A percentile compares a stretch with the other conserved stretches of the same genome.
Conservation (phyloP, 2,113 vertebrate species). For the Eolophus roseicapilla region DNA sequence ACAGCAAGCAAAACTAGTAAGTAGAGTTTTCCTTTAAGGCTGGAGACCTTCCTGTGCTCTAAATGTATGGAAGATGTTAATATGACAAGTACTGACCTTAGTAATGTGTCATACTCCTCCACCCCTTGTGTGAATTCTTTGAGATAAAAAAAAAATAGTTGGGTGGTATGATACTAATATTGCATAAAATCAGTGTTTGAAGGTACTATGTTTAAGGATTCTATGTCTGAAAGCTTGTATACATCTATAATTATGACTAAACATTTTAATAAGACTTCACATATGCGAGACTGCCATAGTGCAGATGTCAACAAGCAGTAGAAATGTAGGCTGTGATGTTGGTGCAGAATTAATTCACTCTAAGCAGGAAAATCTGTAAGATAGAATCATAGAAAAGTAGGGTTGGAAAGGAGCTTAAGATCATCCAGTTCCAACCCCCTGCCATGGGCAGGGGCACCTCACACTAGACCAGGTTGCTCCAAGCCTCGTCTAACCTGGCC, state of each 20-base stretch:
- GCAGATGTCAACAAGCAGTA: background rate
- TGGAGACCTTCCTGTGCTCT: background rate
- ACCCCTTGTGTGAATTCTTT: background rate
- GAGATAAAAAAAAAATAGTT: background rate
- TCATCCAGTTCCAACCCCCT: background rate
- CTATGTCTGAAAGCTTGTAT: background rate
- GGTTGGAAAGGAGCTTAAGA: background rate
- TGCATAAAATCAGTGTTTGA: background rate
- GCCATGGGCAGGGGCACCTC: background rate
- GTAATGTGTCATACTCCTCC: background rate
- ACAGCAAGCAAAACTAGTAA: slow-evolving; percentile 95
- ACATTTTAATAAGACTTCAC: background rate
- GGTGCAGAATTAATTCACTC: background rate
- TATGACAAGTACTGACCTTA: background rate
- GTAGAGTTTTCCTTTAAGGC: slow-evolving; percentile 25
- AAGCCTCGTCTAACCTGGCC: background rate
- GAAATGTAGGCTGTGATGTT: background rate
- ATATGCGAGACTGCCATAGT: background rate
- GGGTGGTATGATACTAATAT: background rate
- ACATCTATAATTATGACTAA: background rate
- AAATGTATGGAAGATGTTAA: background rate
- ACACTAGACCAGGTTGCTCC: background rate
- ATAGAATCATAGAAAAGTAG: background rate
- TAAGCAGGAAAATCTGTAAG: background rate
- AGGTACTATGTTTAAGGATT: background rate